phyloP scores from a whole-genome alignment of 1,140 invertebrate species.

The Rhagoletis pomonella region DNA sequence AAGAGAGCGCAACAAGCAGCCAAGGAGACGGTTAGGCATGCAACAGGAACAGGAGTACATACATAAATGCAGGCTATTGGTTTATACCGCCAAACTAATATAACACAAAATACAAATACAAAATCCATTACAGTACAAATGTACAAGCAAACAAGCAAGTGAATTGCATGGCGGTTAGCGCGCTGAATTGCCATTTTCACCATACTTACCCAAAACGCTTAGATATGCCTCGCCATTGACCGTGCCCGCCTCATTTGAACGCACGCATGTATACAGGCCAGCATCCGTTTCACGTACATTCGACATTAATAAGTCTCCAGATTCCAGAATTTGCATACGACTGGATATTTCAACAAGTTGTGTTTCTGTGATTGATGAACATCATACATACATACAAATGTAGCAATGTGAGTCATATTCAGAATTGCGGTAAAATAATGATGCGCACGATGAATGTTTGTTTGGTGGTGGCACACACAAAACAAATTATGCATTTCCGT shows the following conservation, averaged over 20 bases:
- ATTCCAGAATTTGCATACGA: constrained; percentile 87
- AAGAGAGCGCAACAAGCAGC: too few species aligned
- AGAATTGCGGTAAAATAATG: background rate
- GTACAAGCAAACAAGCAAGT: background rate
- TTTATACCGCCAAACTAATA: too few species aligned
- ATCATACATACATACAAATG: background rate
- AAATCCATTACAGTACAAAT: background rate
- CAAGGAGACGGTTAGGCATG: too few species aligned
- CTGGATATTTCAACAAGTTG: constrained; percentile 76
- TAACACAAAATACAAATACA: background rate
- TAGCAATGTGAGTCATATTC: background rate
- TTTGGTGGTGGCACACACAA: background rate
- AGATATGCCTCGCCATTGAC: constrained; percentile 88
- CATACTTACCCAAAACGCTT: constrained; percentile 84
- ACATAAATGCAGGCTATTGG: too few species aligned
- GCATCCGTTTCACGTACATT: constrained; percentile 86
- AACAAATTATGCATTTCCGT: constrained; percentile 24
- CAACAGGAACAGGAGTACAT: too few species aligned
- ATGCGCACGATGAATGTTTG: background rate
- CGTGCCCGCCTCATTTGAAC: constrained; percentile 91
- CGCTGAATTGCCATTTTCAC: background rate
- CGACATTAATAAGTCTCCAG: constrained; percentile 90
- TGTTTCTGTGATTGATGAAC: constrained; percentile 63
- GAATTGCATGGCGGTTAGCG: too few species aligned
- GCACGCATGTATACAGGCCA: constrained; percentile 91